These are phyloP conservation scores for Cairina moschata DNA, from an alignment of 2,113 vertebrate genomes.

Conservation along the genomic window DNA sequence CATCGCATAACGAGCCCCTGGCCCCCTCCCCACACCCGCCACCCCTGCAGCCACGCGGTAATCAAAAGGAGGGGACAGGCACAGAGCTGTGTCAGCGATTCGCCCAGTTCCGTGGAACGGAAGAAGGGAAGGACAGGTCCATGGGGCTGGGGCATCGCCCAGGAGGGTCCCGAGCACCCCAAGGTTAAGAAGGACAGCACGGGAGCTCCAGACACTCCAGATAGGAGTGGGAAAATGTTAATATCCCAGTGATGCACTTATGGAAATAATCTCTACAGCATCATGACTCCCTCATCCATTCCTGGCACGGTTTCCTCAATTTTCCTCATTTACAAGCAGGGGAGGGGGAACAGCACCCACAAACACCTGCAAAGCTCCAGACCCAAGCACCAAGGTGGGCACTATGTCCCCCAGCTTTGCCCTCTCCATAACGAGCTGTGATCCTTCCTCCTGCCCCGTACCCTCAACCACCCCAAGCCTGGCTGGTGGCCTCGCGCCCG, in stretches of 20 bases:
- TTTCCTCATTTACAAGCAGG: neutral
- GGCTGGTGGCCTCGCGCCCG: neutral
- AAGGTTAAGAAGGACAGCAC: fast-evolving
- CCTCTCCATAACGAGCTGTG: neutral
- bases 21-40: neutral
- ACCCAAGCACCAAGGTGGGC: neutral
- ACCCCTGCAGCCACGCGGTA: constrained; percentile 46
- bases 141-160: neutral
- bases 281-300: fast-evolving
- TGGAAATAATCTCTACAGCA: fast-evolving
- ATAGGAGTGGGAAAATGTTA: neutral
- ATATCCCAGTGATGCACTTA: neutral
- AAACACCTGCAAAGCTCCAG: neutral
- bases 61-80: constrained; percentile 72
- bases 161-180: neutral
- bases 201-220: neutral
- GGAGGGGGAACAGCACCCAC: neutral
- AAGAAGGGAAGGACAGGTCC: neutral
- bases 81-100: constrained; percentile 78
- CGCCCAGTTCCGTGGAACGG: constrained; percentile 78
- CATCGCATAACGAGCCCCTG: fast-evolving
- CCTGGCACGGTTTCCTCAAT: neutral
- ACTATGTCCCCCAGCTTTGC: neutral
- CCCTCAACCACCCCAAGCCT: neutral
- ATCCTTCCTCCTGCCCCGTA: neutral